Evolutionary conservation across 2,888 invertebrate species (phyloP).

Genomic region (Pimpla rufipes): DNA sequence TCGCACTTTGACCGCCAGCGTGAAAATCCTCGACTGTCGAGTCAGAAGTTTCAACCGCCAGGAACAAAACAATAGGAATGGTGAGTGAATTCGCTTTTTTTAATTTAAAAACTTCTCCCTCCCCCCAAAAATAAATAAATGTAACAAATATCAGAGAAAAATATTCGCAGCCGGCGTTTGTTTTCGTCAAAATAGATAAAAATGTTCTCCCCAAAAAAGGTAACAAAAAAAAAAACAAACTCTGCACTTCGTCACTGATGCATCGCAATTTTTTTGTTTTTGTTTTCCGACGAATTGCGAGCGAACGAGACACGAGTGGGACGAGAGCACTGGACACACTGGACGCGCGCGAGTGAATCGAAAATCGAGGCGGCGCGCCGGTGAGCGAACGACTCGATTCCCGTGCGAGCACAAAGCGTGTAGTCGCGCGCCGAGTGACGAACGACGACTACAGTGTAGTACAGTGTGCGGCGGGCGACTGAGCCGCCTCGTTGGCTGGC

Average conservation of each 20-base stretch:
- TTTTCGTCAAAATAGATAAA: constrained; percentile 8
- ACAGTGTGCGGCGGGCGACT: constrained; percentile 57
- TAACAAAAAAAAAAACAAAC: not conserved
- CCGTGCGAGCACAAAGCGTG: constrained; percentile 44
- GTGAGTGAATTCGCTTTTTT: not conserved
- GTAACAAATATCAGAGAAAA: not conserved
- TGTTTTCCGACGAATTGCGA: constrained; percentile 3
- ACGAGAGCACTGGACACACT: not conserved
- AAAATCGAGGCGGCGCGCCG: not conserved
- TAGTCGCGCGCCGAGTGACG: constrained; percentile 47
- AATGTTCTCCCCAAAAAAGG: constrained; percentile 18
- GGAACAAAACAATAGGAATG: not conserved
- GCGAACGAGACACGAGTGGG: not conserved
- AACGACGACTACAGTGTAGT: constrained; percentile 47
- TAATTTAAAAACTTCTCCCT: too few relatives aligned
- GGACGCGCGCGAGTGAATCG: not conserved
- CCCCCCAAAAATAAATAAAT: not conserved
- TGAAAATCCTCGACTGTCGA: too few relatives aligned
- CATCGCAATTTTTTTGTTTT: constrained; percentile 12
- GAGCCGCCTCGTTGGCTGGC: constrained; percentile 38
- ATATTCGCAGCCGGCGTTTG: constrained; percentile 1
- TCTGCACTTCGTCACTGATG: constrained; percentile 36
- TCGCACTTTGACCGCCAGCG: too few relatives aligned
- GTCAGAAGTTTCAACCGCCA: not conserved
- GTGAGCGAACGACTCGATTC: constrained; percentile 37